Evolutionary conservation across 2,797 vertebrate species (phyloP), one percentile per base, ranked within the genome.

Genomic region (Cygnus olor): DNA sequence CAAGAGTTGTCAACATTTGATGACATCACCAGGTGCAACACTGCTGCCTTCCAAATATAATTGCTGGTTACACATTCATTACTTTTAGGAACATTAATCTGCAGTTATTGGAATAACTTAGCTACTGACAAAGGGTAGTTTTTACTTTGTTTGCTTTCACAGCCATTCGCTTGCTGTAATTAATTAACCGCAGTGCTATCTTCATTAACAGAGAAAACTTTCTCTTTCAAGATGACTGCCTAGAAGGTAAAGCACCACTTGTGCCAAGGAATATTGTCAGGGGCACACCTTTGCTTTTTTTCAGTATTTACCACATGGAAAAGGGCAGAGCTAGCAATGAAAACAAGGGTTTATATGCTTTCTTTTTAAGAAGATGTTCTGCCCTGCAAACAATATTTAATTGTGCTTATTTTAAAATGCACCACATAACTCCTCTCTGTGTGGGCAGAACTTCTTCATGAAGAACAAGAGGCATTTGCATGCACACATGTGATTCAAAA

Each of bases 211-310:
- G 57, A 32, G 44, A 93, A 30, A 93, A 82, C 69, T 92, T 93
- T 88, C 69, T 83, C 89, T 93, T 93, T 95, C 72, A 87, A 85
- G 81, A 92, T 47, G 69, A 83, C 81, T 96, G 79, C 53, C 81
- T 77, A 64, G 53, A 87, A 87, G 91, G 32, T 49, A 90, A 85
- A 95, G 57, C 14, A 68, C n/a, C 34, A 42, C 28, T 70, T 77
- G 21, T 83, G 79, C 84, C 84, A 90, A 80, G 42, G 64, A 93
- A 49, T 32, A 45, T 24, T 68, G 68, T 84, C 20, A 38, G 51
- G 27, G 61, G 18, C 53, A 93, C 45, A 85, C 38, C 24, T 89
- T 95, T 45, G 10, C 27, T 80, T 90, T 80, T 93, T 93, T 87
- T 61, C 53, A 45, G 25, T 10, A 28, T 47, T 85, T 78, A 83